Base-by-base conservation (phyloP, 1,140 invertebrate species). In the Psilanteris sp. region DNA sequence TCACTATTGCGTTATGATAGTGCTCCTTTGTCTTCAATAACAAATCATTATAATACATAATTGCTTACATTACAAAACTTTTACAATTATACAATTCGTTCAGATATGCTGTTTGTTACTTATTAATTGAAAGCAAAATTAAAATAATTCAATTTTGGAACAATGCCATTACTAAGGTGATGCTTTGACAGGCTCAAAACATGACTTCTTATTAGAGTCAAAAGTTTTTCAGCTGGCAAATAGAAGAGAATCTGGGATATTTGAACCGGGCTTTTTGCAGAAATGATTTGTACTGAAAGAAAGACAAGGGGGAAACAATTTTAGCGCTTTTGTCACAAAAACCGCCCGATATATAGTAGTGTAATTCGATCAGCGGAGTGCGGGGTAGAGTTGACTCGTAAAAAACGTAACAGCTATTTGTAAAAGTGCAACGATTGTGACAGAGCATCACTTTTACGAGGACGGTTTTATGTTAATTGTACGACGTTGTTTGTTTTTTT, bases 291-390 rank as follows among this genome's bases (percentile, higher is more conserved):
- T 29, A 5, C 22, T 13, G 10, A 41, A 59, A 34, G 52, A 39
- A 34, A 39, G 31, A 39, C 9, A 10, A 46, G 22, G n/a, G 43
- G 18, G 22, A 59, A 70, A 70, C 66, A 70, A 59, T 59, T 70
- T 59, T 34, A 57, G 52, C 32, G 16, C 43, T 59, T 52, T 24
- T 6, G n/a, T 31, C 16, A 18, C 44, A 70, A 59, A 70, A 59
- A 50, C 34, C 39, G 4, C 18, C 16, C 46, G 34, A 68, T 50
- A 68, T 57, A 57, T 46, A 57, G 57, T 55, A 55, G 24, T 41
- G 27, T 52, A 64, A 64, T 41, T 50, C 26, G 57, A 48, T 37
- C 32, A 9, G 27, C 3, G 37, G 10, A 14, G 2, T 3, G 26
- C 26, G 9, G 16, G 6, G 4, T n/a, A 32, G 7, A 36, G 27